A percentile compares a stretch with the other conserved stretches of the same genome.
phyloP scores from a whole-genome alignment of 2,113 vertebrate genomes.

The Bufo gargarizans region DNA sequence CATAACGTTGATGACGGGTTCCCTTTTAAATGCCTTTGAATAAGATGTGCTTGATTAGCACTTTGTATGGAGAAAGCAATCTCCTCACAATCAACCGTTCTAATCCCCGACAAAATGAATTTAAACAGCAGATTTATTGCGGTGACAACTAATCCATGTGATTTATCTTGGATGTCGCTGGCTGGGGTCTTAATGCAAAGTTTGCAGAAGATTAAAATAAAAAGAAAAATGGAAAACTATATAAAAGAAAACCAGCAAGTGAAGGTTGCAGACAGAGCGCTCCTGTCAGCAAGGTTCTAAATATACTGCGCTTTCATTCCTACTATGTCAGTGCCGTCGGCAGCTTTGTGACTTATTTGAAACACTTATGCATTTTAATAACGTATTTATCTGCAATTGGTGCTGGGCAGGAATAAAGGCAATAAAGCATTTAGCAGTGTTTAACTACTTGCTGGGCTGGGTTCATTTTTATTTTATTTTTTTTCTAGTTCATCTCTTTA shows the following conservation, averaged over 20 bases:
- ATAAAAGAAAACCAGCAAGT: conserved; percentile 2
- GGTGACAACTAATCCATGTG: background rate
- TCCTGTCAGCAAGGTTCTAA: conserved; percentile 65
- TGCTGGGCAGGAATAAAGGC: conserved; percentile 9
- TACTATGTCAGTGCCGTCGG: conserved; percentile 67
- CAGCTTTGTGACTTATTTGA: conserved; percentile 67
- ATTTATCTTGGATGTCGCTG: conserved; percentile 3
- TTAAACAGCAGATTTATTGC: conserved; percentile 27
- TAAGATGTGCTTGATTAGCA: background rate
- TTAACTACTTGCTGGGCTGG: background rate
- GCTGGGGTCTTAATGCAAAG: conserved; percentile 60
- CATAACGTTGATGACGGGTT: background rate
- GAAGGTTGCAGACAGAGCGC: conserved; percentile 29
- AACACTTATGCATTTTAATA: conserved; percentile 75
- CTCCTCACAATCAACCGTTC: background rate
- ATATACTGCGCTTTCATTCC: conserved; percentile 66
- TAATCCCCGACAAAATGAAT: background rate
- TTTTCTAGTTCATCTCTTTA: no score
- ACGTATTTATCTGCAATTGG: conserved; percentile 67
- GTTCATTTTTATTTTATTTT: background rate
- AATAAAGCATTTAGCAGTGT: conserved; percentile 20
- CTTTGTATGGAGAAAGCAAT: background rate
- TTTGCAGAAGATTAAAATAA: conserved; percentile 62
- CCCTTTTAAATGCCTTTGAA: background rate
- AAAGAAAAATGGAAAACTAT: conserved; percentile 63